Percentiles rank a stretch among this genome's conserved stretches.
Evolutionary conservation across 1,140 invertebrate genomes (phyloP).

Genomic region (Eumeta japonica): DNA sequence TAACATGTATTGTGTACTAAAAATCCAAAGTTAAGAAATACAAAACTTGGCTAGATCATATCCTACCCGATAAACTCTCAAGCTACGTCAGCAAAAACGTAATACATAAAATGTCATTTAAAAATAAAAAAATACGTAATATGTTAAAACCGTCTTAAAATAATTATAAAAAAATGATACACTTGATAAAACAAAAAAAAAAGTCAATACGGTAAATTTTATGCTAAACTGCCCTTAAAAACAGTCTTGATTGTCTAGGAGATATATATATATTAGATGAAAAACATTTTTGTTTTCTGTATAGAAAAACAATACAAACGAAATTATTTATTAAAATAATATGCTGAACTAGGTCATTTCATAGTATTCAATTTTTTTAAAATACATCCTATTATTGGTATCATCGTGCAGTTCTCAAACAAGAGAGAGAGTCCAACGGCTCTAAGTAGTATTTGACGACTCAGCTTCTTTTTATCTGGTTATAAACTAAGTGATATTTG

Average conservation of each 20-base stretch:
- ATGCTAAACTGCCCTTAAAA: slow-evolving; percentile 5
- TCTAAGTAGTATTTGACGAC: slow-evolving; percentile 4
- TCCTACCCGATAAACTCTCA: slow-evolving; percentile 5
- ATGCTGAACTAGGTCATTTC: slow-evolving; percentile 4
- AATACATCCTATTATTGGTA: slow-evolving; percentile 3
- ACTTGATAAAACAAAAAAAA: too few species aligned
- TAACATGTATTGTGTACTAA: slow-evolving; percentile 8
- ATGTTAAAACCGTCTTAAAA: slow-evolving; percentile 21
- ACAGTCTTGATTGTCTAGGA: slow-evolving; percentile 5
- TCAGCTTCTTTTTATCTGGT: neutral
- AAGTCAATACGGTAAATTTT: slow-evolving; percentile 5
- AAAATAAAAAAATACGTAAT: slow-evolving; percentile 11
- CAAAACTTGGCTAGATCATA: slow-evolving; percentile 11
- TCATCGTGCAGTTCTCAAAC: slow-evolving; percentile 4
- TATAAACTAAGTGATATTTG: slow-evolving; percentile 4
- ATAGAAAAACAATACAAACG: slow-evolving; percentile 4
- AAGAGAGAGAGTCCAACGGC: slow-evolving; percentile 2
- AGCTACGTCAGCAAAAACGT: neutral
- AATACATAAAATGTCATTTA: slow-evolving; percentile 3
- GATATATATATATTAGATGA: slow-evolving; percentile 1
- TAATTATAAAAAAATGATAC: slow-evolving; percentile 6
- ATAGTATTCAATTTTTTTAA: neutral
- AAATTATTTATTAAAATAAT: slow-evolving; percentile 5
- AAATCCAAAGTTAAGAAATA: slow-evolving; percentile 9
- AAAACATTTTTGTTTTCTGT: slow-evolving; percentile 4